Conservation (phyloP, 2,888 invertebrate genomes). For the Drosophila anomalata region DNA sequence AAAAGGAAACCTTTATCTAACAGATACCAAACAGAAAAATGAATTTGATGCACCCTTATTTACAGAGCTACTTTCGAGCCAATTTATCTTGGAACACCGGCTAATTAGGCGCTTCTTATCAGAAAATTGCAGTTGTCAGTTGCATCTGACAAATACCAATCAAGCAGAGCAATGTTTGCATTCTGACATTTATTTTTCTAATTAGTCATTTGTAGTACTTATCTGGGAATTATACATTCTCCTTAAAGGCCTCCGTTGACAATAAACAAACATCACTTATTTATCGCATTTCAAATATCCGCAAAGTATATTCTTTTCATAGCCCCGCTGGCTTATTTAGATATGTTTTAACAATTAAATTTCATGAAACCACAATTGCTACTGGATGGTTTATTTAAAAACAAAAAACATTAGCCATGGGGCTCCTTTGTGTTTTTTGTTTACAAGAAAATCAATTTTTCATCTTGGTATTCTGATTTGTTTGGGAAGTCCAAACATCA, state of each 20-base stretch:
- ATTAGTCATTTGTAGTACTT: slow-evolving; percentile 51
- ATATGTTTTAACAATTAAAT: neutral
- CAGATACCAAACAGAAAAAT: neutral
- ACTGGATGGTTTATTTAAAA: neutral
- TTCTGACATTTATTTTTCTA: slow-evolving; percentile 50
- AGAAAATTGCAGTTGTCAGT: slow-evolving; percentile 58
- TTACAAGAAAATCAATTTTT: slow-evolving; percentile 3
- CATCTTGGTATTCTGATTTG: neutral
- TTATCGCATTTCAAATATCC: neutral
- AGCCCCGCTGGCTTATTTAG: slow-evolving; percentile 1
- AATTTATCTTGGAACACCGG: slow-evolving; percentile 49
- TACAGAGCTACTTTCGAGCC: slow-evolving; percentile 2
- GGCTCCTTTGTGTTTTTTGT: slow-evolving; percentile 1
- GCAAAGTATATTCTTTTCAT: neutral
- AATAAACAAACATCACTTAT: neutral
- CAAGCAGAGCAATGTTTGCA: slow-evolving; percentile 71
- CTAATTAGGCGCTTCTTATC: slow-evolving; percentile 73
- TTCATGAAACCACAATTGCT: neutral
- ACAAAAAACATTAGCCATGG: neutral
- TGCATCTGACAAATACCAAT: slow-evolving; percentile 60
- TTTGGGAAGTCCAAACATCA: slow-evolving; percentile 24
- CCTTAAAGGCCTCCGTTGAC: neutral
- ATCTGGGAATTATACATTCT: slow-evolving; percentile 10
- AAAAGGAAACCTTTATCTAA: slow-evolving; percentile 11
- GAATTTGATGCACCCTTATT: neutral